Percentiles rank a stretch among this genome's conserved stretches.
These are phyloP conservation scores for Heterotis niloticus DNA, from an alignment of 2,113 vertebrate genomes.

Conservation along the genomic window DNA sequence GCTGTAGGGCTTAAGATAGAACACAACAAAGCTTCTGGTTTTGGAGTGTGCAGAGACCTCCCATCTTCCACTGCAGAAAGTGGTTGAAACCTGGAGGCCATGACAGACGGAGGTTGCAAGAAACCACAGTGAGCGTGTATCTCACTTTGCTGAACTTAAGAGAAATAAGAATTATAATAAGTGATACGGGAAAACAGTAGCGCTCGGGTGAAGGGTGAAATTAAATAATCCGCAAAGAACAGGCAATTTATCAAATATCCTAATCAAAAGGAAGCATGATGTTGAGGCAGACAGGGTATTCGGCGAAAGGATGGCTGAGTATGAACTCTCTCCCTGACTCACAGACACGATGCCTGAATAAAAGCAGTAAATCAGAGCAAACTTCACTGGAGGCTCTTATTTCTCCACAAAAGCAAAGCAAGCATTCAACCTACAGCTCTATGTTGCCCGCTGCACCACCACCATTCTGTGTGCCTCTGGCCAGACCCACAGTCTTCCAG, in stretches of 20 bases:
- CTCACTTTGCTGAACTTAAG: not conserved
- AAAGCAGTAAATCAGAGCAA: not conserved
- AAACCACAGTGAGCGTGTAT: not conserved
- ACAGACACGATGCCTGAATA: not conserved
- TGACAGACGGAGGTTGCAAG: not conserved
- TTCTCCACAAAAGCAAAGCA: not conserved
- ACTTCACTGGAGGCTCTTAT: not conserved
- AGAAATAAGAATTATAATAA: no score
- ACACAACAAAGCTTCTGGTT: no score
- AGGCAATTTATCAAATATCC: not conserved
- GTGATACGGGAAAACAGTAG: no score
- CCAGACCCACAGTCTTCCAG: not conserved
- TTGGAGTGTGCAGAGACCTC: no score
- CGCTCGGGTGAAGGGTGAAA: not conserved
- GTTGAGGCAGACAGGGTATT: not conserved
- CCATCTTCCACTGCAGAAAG: not conserved
- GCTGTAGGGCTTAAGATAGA: no score
- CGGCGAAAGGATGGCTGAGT: not conserved
- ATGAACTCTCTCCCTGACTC: not conserved
- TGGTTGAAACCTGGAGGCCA: not conserved
- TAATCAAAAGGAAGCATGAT: not conserved
- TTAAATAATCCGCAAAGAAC: not conserved
- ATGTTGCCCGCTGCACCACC: not conserved
- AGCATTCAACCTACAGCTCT: not conserved
- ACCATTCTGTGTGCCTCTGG: not conserved